Evolutionary conservation across 2,113 vertebrate genomes (phyloP), one percentile per base, ranked within the genome.

Genomic region (Hypomesus transpacificus): DNA sequence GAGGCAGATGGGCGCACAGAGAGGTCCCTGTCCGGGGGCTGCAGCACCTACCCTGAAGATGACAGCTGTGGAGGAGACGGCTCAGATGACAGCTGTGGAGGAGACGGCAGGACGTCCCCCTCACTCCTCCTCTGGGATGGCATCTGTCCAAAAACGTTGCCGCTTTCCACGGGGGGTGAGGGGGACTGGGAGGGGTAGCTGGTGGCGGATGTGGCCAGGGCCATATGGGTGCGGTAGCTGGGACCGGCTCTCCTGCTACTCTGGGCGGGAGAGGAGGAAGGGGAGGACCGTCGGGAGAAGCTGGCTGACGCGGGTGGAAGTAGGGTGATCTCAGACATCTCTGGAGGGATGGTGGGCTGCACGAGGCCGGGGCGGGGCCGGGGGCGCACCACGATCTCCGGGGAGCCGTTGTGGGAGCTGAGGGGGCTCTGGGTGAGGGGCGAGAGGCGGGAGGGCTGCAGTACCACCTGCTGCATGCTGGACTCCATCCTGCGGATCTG

Each of bases 371-470:
- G 96, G 20, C 97, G 96, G 16, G 97, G 97, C 79, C 96, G 90
- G 72, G 96, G 96, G 0, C 96, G 94, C 34, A 95, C 94, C 1
- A 95, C 92, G 63, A 98, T 94, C 91, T 98, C 96, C 0, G 97
- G 96, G 31, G 97, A 98, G 84, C 95, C 95, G 51, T 95, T 93
- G 1, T 95, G 94, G 82, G 96, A 96, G 86, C 94, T 96, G 80
- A 98, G 89, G 74, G 97, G 97, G 68, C 97, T 99, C 93, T 99
- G 97, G 86, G 96, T 97, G 71, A 98, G 94, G 86, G 97, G 97
- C 82, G 96, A 98, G 86, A 99, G 97, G 87, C 96, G 92, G 6
- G 97, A 98, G 75, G 97, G 96, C 88, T 98, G 97, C 83, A 99
- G 95, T 91, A 99, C 97, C 93, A 98, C 95, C 93, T 96, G 95